Percentiles rank a stretch among this genome's conserved stretches.
phyloP scores from a whole-genome alignment of 2,797 vertebrate genomes.

The Tangara arthus region DNA sequence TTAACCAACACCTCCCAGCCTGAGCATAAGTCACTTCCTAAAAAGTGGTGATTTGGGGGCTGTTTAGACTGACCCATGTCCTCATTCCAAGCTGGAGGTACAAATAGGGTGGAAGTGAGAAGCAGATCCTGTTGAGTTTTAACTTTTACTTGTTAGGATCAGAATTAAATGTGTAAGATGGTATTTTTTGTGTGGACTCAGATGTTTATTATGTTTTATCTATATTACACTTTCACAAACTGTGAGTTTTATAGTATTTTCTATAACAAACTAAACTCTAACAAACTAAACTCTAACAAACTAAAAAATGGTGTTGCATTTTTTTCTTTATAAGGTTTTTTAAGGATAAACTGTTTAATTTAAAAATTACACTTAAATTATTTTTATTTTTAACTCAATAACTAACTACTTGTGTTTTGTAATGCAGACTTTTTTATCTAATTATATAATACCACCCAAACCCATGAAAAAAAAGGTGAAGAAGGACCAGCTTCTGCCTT shows the following conservation, averaged over 20 bases:
- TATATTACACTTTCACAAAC: too few species aligned
- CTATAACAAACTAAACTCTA: neutral
- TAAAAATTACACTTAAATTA: neutral
- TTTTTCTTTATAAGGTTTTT: neutral
- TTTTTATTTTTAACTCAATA: neutral
- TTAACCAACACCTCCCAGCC: neutral
- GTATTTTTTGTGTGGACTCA: too few species aligned
- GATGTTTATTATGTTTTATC: too few species aligned
- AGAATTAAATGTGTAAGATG: neutral
- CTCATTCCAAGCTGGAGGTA: neutral
- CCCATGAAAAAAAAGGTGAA: neutral
- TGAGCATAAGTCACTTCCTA: neutral
- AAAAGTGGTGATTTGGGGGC: neutral
- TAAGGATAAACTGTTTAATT: neutral
- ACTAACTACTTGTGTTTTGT: neutral
- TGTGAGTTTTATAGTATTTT: neutral
- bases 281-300: neutral
- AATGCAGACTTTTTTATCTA: neutral
- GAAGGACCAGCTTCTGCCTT: neutral
- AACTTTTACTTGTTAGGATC: neutral
- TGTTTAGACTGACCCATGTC: neutral
- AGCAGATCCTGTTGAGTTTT: neutral
- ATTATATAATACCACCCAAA: neutral
- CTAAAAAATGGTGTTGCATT: neutral
- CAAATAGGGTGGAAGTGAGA: neutral